Evolutionary conservation across 1,140 invertebrate species (phyloP).

Genomic region (Stegodyphus mimosarum): DNA sequence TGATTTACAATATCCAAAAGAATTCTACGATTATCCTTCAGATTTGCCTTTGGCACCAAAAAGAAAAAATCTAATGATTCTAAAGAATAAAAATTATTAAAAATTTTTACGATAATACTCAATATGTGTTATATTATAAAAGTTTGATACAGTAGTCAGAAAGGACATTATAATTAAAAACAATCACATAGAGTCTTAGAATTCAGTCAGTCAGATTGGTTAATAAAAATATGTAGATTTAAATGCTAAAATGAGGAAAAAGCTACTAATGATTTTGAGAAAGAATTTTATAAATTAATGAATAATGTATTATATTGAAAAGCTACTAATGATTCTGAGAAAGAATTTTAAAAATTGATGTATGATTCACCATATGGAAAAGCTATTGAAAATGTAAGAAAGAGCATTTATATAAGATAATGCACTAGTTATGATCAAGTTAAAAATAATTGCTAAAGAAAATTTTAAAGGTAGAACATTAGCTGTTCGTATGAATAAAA

Average conservation of each 20-base stretch:
- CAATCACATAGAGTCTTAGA: conserved; percentile 70
- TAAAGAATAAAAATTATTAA: conserved; percentile 53
- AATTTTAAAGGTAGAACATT: conserved; percentile 63
- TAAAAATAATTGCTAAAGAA: neutral
- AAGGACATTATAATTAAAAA: conserved; percentile 69
- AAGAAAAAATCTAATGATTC: conserved; percentile 42
- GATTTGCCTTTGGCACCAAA: conserved; percentile 68
- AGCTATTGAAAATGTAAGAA: neutral
- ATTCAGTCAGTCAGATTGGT: conserved; percentile 71
- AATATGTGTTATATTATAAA: conserved; percentile 71
- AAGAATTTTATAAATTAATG: conserved; percentile 22
- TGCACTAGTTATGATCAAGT: neutral
- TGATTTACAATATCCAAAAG: conserved; percentile 63
- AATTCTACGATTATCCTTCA: conserved; percentile 65
- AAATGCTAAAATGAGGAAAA: conserved; percentile 66
- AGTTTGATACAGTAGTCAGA: conserved; percentile 70
- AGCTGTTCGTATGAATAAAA: neutral
- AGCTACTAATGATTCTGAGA: conserved; percentile 62
- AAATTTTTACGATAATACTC: conserved; percentile 60
- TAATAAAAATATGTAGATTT: conserved; percentile 66
- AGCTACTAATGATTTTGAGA: conserved; percentile 62
- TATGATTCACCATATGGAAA: conserved; percentile 18
- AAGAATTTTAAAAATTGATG: conserved; percentile 20
- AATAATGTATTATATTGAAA: no score
- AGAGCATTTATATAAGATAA: neutral